These are phyloP conservation scores for Otolemur garnettii DNA, from an alignment of 2,113 vertebrate species.

Conservation along the genomic window DNA sequence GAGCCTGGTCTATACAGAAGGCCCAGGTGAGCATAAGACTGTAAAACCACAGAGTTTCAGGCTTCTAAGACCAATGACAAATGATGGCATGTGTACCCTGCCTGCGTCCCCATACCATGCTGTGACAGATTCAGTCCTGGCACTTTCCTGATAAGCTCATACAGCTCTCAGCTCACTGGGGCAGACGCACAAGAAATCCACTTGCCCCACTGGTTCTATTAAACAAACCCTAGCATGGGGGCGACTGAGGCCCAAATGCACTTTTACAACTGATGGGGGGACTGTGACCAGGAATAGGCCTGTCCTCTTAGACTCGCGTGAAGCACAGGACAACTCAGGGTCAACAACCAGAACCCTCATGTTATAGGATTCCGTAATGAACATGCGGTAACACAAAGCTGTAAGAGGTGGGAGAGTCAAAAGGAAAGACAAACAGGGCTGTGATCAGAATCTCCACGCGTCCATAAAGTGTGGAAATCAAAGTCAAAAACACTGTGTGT, in stretches of 20 bases:
- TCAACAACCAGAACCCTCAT: background rate
- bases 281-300: background rate
- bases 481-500: background rate
- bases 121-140: no score
- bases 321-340: background rate
- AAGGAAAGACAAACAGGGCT: background rate
- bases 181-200: background rate
- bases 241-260: background rate
- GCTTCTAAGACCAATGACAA: background rate
- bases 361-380: background rate
- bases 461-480: background rate
- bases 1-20: background rate
- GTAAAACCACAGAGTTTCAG: background rate
- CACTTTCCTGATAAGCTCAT: background rate
- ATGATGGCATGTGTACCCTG: rapidly evolving
- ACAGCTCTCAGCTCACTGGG: background rate
- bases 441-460: background rate
- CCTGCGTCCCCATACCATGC: background rate
- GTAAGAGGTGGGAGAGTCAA: rapidly evolving
- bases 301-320: background rate
- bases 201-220: background rate
- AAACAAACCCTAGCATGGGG: background rate
- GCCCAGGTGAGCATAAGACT: background rate
- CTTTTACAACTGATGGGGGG: background rate
- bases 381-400: background rate